Evolutionary conservation across 2,113 vertebrate genomes (phyloP).

Genomic region (Polyodon spathula): DNA sequence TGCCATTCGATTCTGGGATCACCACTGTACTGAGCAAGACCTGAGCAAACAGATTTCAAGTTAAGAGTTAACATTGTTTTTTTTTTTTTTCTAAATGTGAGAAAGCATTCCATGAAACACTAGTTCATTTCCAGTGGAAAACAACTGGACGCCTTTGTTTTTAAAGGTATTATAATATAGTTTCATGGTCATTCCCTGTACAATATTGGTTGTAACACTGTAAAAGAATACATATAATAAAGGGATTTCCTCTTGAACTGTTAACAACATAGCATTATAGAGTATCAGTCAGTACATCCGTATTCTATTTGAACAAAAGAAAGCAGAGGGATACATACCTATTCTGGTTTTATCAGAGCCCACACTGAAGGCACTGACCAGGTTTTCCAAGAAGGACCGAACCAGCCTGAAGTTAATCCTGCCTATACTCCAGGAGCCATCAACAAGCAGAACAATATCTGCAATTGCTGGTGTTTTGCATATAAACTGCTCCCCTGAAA

Average conservation of each 20-base stretch:
- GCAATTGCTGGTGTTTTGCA: slow-evolving; percentile 80
- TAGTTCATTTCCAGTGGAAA: too few species aligned
- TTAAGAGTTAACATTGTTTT: neutral
- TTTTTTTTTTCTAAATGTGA: too few species aligned
- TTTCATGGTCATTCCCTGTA: too few species aligned
- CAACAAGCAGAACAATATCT: slow-evolving; percentile 91
- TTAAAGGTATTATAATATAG: too few species aligned
- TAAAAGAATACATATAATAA: too few species aligned
- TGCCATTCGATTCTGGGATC: slow-evolving; percentile 95
- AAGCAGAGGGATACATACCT: slow-evolving; percentile 47
- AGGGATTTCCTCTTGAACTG: too few species aligned
- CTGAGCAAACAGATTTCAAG: slow-evolving; percentile 37
- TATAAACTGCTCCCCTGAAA: slow-evolving; percentile 69
- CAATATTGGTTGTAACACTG: too few species aligned
- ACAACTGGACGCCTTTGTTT: too few species aligned
- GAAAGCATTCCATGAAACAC: too few species aligned
- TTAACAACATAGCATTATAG: too few species aligned
- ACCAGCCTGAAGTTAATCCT: slow-evolving; percentile 92
- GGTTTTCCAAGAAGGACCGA: slow-evolving; percentile 85
- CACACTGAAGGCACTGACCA: slow-evolving; percentile 85
- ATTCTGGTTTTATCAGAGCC: slow-evolving; percentile 82
- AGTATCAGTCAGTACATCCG: too few species aligned
- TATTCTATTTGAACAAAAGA: neutral
- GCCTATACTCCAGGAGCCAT: slow-evolving; percentile 97
- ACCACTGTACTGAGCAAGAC: slow-evolving; percentile 90